Evolutionary conservation across 2,113 vertebrate species (phyloP).

Genomic region (Porphyrio hochstetteri): DNA sequence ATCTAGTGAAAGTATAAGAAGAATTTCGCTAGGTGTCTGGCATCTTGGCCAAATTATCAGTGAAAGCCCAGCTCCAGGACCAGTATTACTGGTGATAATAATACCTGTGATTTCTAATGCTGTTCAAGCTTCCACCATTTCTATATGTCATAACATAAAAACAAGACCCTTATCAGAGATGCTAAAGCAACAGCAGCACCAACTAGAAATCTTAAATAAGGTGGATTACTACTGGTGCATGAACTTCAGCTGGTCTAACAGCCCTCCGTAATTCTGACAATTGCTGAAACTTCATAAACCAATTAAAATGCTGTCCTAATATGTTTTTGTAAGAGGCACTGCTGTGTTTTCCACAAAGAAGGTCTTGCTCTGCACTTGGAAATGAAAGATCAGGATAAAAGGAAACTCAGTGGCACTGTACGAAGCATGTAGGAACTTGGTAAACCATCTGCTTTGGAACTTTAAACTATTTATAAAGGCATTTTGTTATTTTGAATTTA

Average conservation of each 20-base stretch:
- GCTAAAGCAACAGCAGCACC: not conserved
- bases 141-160: not conserved
- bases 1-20: not conserved
- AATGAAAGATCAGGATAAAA: not conserved
- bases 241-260: not conserved
- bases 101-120: not conserved
- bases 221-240: too few species aligned
- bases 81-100: not conserved
- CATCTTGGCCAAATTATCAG: not conserved
- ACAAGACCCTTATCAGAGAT: not conserved
- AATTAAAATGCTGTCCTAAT: not conserved
- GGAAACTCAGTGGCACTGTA: not conserved
- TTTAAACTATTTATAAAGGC: not conserved
- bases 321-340: not conserved
- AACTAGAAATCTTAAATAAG: not conserved
- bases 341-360: not conserved
- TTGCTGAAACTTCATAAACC: not conserved
- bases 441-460: not conserved
- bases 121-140: not conserved
- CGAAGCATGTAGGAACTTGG: not conserved
- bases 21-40: not conserved
- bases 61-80: not conserved
- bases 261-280: not conserved
- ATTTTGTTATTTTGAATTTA: constrained; percentile 7
- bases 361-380: not conserved